A percentile compares a stretch with the other conserved stretches of the same genome.
phyloP scores from a whole-genome alignment of 2,113 vertebrate genomes.

The Urocynchramus pylzowi region DNA sequence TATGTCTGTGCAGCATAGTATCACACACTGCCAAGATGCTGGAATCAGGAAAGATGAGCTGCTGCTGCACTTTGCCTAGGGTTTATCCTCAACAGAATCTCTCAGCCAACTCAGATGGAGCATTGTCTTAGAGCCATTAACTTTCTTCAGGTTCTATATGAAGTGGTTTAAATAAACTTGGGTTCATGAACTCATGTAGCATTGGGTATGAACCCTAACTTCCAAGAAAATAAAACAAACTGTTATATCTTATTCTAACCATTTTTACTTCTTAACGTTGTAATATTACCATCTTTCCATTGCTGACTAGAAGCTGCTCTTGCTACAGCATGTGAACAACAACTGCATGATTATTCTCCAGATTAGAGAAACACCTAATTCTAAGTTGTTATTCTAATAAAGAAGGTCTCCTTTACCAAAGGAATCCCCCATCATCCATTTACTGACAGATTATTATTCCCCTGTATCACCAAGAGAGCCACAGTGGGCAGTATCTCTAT shows the following conservation, averaged over 20 bases:
- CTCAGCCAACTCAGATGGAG: background rate
- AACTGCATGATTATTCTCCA: background rate
- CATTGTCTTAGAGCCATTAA: background rate
- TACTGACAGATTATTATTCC: background rate
- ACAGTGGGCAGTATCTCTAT: background rate
- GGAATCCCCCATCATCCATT: background rate
- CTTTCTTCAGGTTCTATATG: background rate
- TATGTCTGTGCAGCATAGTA: background rate
- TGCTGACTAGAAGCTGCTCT: background rate
- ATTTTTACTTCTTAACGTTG: background rate
- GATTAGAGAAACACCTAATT: background rate
- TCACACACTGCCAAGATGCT: background rate
- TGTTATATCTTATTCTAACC: background rate
- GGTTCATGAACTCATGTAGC: background rate
- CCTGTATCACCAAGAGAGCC: background rate
- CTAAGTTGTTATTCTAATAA: background rate
- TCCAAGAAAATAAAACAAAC: background rate
- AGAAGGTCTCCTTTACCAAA: background rate
- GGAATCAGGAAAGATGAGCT: background rate
- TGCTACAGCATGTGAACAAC: background rate
- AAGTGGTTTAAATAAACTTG: background rate
- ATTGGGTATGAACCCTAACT: background rate
- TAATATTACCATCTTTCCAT: background rate
- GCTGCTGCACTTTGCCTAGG: background rate
- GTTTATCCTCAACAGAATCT: background rate